phyloP scores from a whole-genome alignment of 1,140 invertebrate species.

The Papilio xuthus region DNA sequence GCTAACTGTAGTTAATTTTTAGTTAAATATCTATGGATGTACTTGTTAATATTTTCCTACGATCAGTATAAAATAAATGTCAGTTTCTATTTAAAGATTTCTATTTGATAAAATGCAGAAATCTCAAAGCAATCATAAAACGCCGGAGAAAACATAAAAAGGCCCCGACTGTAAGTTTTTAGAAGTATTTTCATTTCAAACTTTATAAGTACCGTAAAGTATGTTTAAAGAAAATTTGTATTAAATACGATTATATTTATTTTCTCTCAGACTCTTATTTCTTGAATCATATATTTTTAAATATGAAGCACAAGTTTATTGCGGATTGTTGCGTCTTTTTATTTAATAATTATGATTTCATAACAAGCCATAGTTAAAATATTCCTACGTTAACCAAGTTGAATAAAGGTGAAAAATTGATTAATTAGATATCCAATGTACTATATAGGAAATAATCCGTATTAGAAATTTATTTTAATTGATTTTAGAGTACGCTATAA shows the following conservation, averaged over 20 bases:
- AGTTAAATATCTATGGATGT: background rate
- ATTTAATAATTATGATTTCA: background rate
- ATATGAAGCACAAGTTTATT: background rate
- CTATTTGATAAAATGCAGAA: constrained; percentile 1
- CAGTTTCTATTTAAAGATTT: background rate
- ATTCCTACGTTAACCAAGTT: too few species aligned
- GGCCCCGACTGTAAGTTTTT: constrained; percentile 7
- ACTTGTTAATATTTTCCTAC: background rate
- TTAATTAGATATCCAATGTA: too few species aligned
- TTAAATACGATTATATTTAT: constrained; percentile 20
- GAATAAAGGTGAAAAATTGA: too few species aligned
- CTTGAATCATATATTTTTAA: background rate
- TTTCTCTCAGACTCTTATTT: background rate
- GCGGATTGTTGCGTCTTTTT: background rate
- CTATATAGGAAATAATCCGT: too few species aligned
- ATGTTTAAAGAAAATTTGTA: constrained; percentile 17
- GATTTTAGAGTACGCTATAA: background rate
- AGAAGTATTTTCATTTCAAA: constrained; percentile 26
- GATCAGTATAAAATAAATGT: background rate
- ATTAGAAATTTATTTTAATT: background rate
- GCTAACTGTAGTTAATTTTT: background rate
- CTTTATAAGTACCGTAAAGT: constrained; percentile 17
- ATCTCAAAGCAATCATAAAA: constrained; percentile 11
- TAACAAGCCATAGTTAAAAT: background rate
- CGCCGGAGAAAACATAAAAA: background rate